Percentiles rank a stretch among this genome's conserved stretches.
These are phyloP conservation scores for Temnothorax rugatulus DNA, from an alignment of 2,888 invertebrate genomes.

Conservation along the genomic window DNA sequence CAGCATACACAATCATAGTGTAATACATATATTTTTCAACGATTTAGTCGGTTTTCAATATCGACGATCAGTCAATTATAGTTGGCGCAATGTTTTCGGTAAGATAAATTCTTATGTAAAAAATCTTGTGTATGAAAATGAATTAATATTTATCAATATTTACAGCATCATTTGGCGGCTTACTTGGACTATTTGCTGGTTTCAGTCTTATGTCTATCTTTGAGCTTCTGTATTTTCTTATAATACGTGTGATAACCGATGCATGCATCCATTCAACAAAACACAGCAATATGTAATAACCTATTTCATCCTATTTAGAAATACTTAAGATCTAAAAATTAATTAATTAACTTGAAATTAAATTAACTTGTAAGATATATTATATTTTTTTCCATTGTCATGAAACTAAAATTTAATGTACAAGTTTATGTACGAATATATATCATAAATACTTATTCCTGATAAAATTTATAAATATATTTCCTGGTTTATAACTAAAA, in stretches of 20 bases:
- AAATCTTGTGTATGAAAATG: not conserved
- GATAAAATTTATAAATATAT: not conserved
- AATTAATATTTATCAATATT: conserved; percentile 68
- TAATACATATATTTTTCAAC: conserved; percentile 90
- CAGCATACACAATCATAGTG: conserved; percentile 86
- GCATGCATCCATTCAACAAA: conserved; percentile 47
- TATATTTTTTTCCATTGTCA: not conserved
- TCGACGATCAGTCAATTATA: conserved; percentile 89
- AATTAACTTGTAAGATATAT: not conserved
- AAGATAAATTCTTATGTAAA: conserved; percentile 66
- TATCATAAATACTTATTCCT: not conserved
- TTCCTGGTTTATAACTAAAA: too few relatives aligned
- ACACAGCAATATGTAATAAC: conserved; percentile 1
- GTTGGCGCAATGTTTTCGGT: conserved; percentile 91
- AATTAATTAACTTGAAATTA: not conserved
- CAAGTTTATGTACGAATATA: not conserved
- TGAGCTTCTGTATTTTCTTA: conserved; percentile 89
- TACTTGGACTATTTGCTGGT: conserved; percentile 90
- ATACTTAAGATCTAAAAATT: not conserved
- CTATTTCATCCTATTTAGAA: not conserved
- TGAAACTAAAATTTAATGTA: conserved; percentile 21
- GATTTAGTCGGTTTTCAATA: conserved; percentile 90
- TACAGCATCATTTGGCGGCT: conserved; percentile 91
- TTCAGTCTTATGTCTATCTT: conserved; percentile 91
- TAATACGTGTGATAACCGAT: conserved; percentile 86